These are phyloP conservation scores for Dendronephthya gigantea DNA, from an alignment of 64 coral and sea anemone species.

Conservation along the genomic window DNA sequence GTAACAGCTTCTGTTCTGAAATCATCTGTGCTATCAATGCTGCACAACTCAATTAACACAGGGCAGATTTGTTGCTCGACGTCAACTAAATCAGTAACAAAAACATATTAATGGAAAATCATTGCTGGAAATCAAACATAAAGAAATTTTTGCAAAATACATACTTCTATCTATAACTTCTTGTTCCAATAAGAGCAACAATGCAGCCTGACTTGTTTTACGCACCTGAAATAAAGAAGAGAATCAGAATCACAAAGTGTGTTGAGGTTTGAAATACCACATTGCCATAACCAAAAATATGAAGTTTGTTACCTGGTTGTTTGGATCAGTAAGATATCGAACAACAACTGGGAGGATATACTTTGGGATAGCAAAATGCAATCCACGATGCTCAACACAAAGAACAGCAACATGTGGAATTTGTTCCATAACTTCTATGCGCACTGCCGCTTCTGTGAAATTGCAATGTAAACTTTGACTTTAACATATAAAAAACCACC, in stretches of 20 bases:
- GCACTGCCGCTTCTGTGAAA: slow-evolving; percentile 73
- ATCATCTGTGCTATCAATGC: slow-evolving; percentile 87
- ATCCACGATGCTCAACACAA: slow-evolving; percentile 72
- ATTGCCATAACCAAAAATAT: too few relatives aligned
- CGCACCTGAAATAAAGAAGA: slow-evolving; percentile 43
- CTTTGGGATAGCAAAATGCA: slow-evolving; percentile 80
- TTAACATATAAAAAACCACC: too few relatives aligned
- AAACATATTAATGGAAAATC: neutral
- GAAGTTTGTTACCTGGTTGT: slow-evolving; percentile 66
- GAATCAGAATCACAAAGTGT: neutral
- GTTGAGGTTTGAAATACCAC: neutral
- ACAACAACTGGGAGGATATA: slow-evolving; percentile 88
- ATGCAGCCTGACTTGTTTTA: slow-evolving; percentile 87
- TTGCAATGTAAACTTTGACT: neutral
- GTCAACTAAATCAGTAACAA: slow-evolving; percentile 48
- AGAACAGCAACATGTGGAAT: slow-evolving; percentile 86
- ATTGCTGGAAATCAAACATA: neutral
- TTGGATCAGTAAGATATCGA: slow-evolving; percentile 80
- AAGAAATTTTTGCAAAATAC: neutral
- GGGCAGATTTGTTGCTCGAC: slow-evolving; percentile 89
- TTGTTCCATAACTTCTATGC: slow-evolving; percentile 96
- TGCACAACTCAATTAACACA: slow-evolving; percentile 77
- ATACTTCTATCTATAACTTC: slow-evolving; percentile 95
- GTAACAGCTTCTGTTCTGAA: slow-evolving; percentile 93
- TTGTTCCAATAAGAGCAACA: slow-evolving; percentile 75